Conservation (phyloP, 2,797 vertebrate genomes). For the Philypnodon macrostomus region DNA sequence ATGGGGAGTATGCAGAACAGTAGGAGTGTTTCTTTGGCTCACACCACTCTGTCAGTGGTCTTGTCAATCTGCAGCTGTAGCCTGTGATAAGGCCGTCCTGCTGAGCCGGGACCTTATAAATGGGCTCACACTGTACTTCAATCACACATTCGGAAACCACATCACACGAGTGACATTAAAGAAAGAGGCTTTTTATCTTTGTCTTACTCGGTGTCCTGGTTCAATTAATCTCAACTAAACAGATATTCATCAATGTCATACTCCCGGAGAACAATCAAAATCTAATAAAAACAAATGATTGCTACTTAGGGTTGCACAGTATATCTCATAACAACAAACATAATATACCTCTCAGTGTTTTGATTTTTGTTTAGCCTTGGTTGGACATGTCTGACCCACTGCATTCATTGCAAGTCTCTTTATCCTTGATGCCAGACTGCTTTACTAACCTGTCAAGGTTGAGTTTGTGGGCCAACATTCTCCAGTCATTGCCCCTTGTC, state of each 20-base stretch:
- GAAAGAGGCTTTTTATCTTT: slow-evolving; percentile 32
- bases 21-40: slow-evolving; percentile 31
- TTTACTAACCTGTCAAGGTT: slow-evolving; percentile 89
- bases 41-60: slow-evolving; percentile 51
- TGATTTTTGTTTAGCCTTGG: no score
- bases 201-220: slow-evolving; percentile 12
- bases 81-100: slow-evolving; percentile 68
- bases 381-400: no score
- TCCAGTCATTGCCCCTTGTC: slow-evolving; percentile 96
- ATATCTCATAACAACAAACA: no score
- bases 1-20: slow-evolving; percentile 8
- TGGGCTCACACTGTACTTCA: slow-evolving; percentile 44
- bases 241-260: slow-evolving; percentile 45
- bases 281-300: slow-evolving; percentile 4
- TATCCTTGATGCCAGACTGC: neutral
- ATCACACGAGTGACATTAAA: slow-evolving; percentile 34
- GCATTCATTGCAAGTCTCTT: slow-evolving; percentile 5
- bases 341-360: no score
- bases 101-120: slow-evolving; percentile 69
- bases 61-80: slow-evolving; percentile 70
- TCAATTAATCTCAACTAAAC: slow-evolving; percentile 52
- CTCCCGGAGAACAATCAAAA: slow-evolving; percentile 25
- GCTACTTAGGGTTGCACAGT: neutral
- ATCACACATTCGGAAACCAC: slow-evolving; percentile 41
- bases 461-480: slow-evolving; percentile 96